These are phyloP conservation scores for Campoletis sonorensis DNA, from an alignment of 1,140 invertebrate species.

Conservation along the genomic window DNA sequence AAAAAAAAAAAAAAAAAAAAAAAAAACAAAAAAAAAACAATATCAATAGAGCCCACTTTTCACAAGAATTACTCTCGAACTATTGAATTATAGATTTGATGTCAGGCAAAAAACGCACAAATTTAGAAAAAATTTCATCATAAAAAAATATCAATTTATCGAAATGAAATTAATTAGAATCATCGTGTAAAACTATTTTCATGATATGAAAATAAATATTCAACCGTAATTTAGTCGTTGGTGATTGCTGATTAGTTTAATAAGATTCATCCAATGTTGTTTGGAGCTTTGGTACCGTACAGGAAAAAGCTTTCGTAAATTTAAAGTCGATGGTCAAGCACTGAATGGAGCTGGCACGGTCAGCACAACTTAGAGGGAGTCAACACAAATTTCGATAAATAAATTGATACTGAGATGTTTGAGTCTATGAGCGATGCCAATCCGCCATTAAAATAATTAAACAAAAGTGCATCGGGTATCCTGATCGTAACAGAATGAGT, in stretches of 20 bases:
- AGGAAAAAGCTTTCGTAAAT: not conserved
- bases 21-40: too few relatives aligned
- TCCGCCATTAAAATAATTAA: not conserved
- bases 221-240: not conserved
- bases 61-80: too few relatives aligned
- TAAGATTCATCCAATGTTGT: not conserved
- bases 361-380: not conserved
- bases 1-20: too few relatives aligned
- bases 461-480: not conserved
- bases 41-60: too few relatives aligned
- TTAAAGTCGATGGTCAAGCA: not conserved
- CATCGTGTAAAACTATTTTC: too few relatives aligned
- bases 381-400: not conserved
- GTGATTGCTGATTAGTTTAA: not conserved
- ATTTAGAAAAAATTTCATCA: too few relatives aligned
- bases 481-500: slow-evolving; percentile 13
- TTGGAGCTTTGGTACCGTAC: not conserved
- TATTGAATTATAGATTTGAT: too few relatives aligned
- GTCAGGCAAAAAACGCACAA: too few relatives aligned
- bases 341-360: not conserved
- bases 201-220: too few relatives aligned
- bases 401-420: not conserved
- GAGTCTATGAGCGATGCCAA: not conserved
- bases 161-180: too few relatives aligned
- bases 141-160: too few relatives aligned